Evolutionary conservation across 2,888 invertebrate genomes (phyloP).

Genomic region (Sepioteuthis lessoniana): DNA sequence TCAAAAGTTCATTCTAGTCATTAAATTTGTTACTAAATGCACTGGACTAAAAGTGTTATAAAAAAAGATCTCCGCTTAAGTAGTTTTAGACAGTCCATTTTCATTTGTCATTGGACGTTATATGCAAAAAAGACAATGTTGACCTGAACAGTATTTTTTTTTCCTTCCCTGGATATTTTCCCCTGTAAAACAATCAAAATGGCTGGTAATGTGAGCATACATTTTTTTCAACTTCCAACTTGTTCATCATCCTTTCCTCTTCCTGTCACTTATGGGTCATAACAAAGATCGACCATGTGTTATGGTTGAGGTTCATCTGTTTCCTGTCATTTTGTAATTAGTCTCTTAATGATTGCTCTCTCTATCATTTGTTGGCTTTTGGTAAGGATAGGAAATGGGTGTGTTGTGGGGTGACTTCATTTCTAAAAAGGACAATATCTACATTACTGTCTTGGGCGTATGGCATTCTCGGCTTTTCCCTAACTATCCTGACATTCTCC

Average conservation of each 20-base stretch:
- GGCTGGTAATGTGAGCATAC: too few species aligned
- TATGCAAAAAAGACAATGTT: too few species aligned
- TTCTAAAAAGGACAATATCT: neutral
- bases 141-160: too few species aligned
- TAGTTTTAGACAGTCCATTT: too few species aligned
- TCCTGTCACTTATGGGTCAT: neutral
- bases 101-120: too few species aligned
- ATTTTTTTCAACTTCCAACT: too few species aligned
- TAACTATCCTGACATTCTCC: neutral
- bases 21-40: too few species aligned
- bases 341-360: neutral
- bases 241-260: neutral
- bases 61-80: too few species aligned
- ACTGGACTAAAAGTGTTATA: too few species aligned
- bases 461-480: neutral
- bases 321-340: neutral
- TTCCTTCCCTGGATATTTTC: too few species aligned
- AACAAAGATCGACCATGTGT: neutral
- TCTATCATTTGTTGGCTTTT: neutral
- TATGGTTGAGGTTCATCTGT: slow-evolving; percentile 6
- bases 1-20: too few species aligned
- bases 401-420: neutral
- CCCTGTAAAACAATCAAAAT: too few species aligned
- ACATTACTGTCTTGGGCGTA: neutral
- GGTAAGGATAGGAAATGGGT: neutral